Evolutionary conservation across 2,113 vertebrate species (phyloP).

Genomic region (Callipepla californica): DNA sequence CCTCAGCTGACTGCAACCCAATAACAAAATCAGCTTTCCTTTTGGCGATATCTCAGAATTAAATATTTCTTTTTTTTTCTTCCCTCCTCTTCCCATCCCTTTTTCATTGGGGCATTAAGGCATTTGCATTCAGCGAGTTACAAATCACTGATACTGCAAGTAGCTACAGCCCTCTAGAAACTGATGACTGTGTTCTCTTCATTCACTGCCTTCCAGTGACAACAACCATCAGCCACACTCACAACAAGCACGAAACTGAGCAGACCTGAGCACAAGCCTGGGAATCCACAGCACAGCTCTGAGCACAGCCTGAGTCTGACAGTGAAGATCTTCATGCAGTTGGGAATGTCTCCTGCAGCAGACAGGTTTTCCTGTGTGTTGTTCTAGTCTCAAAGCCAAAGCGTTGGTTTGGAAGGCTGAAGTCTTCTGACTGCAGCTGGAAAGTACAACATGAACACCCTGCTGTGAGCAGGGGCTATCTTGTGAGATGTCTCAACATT

Average conservation of each 20-base stretch:
- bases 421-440: not conserved
- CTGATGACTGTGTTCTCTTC: not conserved
- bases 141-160: not conserved
- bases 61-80: accelerated
- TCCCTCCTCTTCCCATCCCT: not conserved
- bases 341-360: not conserved
- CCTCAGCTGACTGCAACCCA: not conserved
- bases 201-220: not conserved
- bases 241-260: accelerated
- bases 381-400: conserved; percentile 3
- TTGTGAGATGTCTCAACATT: not conserved
- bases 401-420: not conserved
- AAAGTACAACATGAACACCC: not conserved
- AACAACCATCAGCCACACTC: not conserved
- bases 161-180: not conserved
- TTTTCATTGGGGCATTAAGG: not conserved
- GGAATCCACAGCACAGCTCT: not conserved
- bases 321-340: not conserved
- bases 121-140: not conserved
- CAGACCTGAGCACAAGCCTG: not conserved
- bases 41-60: not conserved
- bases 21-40: not conserved
- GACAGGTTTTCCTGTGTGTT: not conserved
- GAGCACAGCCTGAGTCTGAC: not conserved
- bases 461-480: not conserved